These are phyloP conservation scores for Drosophila parabipectinata DNA, from an alignment of 1,140 invertebrate genomes.

Conservation along the genomic window DNA sequence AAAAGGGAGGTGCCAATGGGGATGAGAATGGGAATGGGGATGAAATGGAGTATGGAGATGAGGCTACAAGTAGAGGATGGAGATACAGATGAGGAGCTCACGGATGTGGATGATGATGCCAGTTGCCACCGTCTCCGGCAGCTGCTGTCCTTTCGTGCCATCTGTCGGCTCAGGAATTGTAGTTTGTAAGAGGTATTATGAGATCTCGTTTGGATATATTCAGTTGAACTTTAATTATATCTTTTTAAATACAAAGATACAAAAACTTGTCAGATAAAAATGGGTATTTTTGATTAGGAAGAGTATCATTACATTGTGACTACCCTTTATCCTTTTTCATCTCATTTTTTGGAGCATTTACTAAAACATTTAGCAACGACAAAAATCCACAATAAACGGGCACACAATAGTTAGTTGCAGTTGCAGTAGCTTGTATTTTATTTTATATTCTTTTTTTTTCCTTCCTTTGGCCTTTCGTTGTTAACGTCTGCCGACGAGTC, in stretches of 20 bases:
- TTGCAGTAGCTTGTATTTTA: slow-evolving; percentile 14
- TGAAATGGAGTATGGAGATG: neutral
- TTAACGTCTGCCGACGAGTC: slow-evolving; percentile 1
- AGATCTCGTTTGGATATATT: neutral
- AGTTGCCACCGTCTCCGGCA: slow-evolving; percentile 28
- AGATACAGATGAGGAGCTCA: slow-evolving; percentile 19
- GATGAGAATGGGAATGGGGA: slow-evolving; percentile 8
- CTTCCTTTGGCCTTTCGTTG: slow-evolving; percentile 1
- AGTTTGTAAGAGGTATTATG: neutral
- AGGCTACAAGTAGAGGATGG: neutral
- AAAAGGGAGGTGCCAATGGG: slow-evolving; percentile 1
- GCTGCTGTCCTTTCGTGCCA: slow-evolving; percentile 56
- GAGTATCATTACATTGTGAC: neutral
- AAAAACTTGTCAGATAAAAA: neutral
- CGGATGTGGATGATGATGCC: slow-evolving; percentile 27
- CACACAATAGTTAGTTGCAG: slow-evolving; percentile 41
- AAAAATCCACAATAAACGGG: slow-evolving; percentile 56
- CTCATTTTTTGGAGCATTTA: slow-evolving; percentile 32
- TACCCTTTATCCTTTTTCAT: slow-evolving; percentile 8
- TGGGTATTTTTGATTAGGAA: neutral
- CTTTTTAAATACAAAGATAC: neutral
- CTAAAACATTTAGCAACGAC: slow-evolving; percentile 61
- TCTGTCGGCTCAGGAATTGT: slow-evolving; percentile 35
- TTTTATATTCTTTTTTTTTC: slow-evolving; percentile 1
- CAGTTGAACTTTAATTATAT: neutral